These are phyloP conservation scores for Muscidifurax raptorellus DNA, from an alignment of 1,140 invertebrate genomes.

Conservation along the genomic window DNA sequence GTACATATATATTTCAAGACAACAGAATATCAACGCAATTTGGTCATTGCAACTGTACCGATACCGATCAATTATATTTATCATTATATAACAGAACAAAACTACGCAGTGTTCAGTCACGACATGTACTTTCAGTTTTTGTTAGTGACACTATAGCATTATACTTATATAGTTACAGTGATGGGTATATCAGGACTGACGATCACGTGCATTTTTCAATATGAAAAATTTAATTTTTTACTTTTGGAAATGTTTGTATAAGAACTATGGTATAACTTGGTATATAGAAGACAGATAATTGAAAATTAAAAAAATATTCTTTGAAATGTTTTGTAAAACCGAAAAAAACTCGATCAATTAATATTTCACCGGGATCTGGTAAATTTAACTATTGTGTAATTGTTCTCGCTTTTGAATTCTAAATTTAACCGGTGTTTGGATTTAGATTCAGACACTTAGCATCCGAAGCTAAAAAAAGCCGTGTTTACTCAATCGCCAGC, in stretches of 20 bases:
- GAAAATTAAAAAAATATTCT: too few relatives aligned
- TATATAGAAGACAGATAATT: too few relatives aligned
- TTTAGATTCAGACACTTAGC: background rate
- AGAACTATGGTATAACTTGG: too few relatives aligned
- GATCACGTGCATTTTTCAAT: background rate
- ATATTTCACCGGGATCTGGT: too few relatives aligned
- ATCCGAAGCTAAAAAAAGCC: background rate
- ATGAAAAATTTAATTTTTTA: background rate
- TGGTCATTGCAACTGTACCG: constrained; percentile 11
- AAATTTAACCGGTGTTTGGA: background rate
- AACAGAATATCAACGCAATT: constrained; percentile 24
- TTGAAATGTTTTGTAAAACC: too few relatives aligned
- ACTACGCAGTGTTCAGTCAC: background rate
- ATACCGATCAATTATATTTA: constrained; percentile 18
- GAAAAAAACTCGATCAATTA: too few relatives aligned
- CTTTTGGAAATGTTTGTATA: too few relatives aligned
- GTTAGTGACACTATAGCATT: background rate
- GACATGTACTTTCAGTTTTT: background rate
- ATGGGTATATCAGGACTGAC: background rate
- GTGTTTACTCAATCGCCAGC: background rate
- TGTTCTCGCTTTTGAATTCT: background rate
- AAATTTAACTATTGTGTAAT: too few relatives aligned
- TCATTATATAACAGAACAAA: background rate
- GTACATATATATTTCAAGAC: constrained; percentile 69
- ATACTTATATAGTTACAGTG: background rate